These are phyloP conservation scores for Yponomeuta malinellus DNA, from an alignment of 2,888 invertebrate genomes.

Conservation along the genomic window DNA sequence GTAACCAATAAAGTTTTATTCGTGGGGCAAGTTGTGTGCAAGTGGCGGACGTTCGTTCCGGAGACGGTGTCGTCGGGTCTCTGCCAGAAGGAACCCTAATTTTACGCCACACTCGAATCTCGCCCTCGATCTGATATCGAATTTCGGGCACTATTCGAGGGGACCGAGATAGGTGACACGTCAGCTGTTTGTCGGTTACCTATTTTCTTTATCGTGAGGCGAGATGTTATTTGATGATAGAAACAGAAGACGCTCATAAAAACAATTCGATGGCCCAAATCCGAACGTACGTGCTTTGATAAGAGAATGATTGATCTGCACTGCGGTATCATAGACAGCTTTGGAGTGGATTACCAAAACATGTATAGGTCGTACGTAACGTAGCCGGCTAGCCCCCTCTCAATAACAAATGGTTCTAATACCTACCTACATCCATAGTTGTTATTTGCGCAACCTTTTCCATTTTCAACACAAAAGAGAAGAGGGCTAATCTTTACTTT, in stretches of 20 bases:
- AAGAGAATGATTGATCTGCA: background rate
- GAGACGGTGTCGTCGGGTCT: conserved; percentile 18
- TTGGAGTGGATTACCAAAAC: background rate
- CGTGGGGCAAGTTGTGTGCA: conserved; percentile 50
- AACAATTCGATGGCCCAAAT: background rate
- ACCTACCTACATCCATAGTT: conserved; percentile 28
- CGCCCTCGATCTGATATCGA: conserved; percentile 12
- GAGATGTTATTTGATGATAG: background rate
- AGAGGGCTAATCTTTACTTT: conserved; percentile 66
- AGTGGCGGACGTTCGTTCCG: conserved; percentile 26
- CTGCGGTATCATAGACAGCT: background rate
- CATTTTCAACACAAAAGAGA: conserved; percentile 55
- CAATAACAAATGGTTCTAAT: conserved; percentile 8
- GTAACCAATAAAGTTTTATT: conserved; percentile 63
- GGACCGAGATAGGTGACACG: background rate
- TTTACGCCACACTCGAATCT: conserved; percentile 15
- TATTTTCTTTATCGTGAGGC: background rate
- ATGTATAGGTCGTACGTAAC: background rate
- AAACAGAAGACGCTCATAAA: background rate
- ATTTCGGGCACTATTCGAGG: conserved; percentile 11
- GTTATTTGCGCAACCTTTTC: conserved; percentile 39
- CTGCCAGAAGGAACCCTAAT: conserved; percentile 15
- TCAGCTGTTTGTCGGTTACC: background rate
- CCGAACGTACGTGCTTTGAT: background rate
- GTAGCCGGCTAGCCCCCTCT: background rate